These are phyloP conservation scores for Apodemus sylvaticus DNA, from an alignment of 2,113 vertebrate species.

Conservation along the genomic window DNA sequence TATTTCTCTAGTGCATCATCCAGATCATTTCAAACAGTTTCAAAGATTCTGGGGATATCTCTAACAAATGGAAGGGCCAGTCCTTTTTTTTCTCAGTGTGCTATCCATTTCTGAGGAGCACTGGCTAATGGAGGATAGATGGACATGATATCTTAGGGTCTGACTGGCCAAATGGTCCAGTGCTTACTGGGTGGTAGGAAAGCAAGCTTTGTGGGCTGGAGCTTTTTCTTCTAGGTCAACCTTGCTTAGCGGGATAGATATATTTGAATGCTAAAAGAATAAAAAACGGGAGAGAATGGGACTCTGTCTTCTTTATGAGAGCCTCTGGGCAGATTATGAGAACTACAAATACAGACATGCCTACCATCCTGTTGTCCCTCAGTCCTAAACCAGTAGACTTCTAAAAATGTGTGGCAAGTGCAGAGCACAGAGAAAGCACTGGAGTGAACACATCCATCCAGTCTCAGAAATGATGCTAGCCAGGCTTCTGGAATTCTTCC, in stretches of 20 bases:
- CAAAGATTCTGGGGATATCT: background rate
- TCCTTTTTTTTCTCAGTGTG: background rate
- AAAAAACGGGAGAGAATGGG: background rate
- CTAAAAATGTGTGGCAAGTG: background rate
- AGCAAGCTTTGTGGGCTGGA: background rate
- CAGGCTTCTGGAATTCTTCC: background rate
- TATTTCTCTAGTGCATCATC: background rate
- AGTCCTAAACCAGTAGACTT: background rate
- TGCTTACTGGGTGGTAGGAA: slow-evolving; percentile 59
- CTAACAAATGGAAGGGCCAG: slow-evolving; percentile 26
- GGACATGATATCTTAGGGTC: background rate
- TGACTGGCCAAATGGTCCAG: slow-evolving; percentile 29
- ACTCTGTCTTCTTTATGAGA: fast-evolving
- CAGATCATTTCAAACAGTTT: background rate
- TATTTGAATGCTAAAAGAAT: background rate
- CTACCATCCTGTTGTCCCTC: background rate
- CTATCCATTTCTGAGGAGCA: background rate
- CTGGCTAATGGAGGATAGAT: slow-evolving; percentile 53
- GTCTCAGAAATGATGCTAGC: background rate
- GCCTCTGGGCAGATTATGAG: background rate
- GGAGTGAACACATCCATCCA: background rate
- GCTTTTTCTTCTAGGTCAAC: background rate
- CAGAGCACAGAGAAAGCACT: background rate
- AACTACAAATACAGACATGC: background rate
- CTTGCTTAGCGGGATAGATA: background rate